phyloP scores from a whole-genome alignment of 2,113 vertebrate species.

The Maylandia zebra region DNA sequence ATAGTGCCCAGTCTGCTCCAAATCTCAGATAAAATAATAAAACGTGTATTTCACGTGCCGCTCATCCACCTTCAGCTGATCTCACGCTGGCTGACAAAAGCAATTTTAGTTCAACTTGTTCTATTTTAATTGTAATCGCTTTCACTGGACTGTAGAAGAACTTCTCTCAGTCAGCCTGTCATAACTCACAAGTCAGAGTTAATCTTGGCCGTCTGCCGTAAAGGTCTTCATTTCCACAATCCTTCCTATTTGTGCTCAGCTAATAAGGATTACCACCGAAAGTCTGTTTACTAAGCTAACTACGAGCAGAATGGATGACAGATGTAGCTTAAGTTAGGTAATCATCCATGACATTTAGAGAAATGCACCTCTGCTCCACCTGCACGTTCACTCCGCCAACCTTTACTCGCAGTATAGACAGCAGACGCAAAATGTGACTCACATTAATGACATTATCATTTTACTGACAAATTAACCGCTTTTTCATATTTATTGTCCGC shows the following conservation, averaged over 20 bases:
- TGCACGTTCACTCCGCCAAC: not conserved
- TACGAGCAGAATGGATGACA: conserved; percentile 34
- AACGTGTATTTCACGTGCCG: not conserved
- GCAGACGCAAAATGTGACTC: not conserved
- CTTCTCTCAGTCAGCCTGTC: not conserved
- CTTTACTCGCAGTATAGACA: not conserved
- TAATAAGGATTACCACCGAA: conserved; percentile 21
- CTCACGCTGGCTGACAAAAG: not conserved
- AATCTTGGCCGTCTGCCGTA: not conserved
- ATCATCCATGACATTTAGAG: conserved; percentile 30
- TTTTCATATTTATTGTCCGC: not conserved
- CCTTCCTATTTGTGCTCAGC: conserved; percentile 6
- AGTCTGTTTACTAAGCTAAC: conserved; percentile 21
- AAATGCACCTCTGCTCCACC: conserved; percentile 3
- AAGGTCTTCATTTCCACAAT: conserved; percentile 11
- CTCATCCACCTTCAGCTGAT: not conserved
- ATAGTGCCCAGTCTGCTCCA: not conserved
- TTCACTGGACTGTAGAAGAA: not conserved
- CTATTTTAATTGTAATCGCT: not conserved
- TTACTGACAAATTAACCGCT: not conserved
- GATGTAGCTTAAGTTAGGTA: conserved; percentile 36
- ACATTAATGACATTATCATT: not conserved
- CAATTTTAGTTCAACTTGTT: not conserved
- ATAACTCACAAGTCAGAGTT: not conserved
- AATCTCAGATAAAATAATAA: not conserved